Evolutionary conservation across 2,888 invertebrate species (phyloP), one percentile per base, ranked within the genome.

Genomic region (Hirtodrosophila alboralis): DNA sequence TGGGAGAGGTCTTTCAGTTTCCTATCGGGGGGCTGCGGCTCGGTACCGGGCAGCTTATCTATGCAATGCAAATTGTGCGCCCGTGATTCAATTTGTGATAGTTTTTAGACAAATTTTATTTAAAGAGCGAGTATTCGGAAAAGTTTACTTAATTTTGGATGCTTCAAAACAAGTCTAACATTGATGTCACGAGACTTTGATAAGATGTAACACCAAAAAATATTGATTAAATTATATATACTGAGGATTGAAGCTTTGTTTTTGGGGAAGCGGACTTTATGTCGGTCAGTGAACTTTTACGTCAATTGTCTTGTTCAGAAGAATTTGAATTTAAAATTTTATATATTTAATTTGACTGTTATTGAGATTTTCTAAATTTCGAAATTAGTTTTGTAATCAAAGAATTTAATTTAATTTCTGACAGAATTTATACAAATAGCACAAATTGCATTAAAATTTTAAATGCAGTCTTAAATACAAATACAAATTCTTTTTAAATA

Each of bases 11-110:
- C 45, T 16, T 52, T 56, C 13, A 38, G 53, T 51, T 69, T 52
- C 36, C 57, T 51, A 51, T 37, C 40, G 34, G 56, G 18, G 36
- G 51, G 26, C 49, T 62, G 37, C 8, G 44, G 27, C 21, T 38
- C 41, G 36, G 16, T 45, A 9, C 48, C 7, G 26, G 43, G 10
- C 26, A 26, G 27, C 67, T 69, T 72, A 69, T 69, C 69, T 36
- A n/a, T n/a, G 34, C 23, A 60, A 84, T 80, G 78, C 84, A 78
- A 84, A 84, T 80, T 70, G 49, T 57, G 28, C 37, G 60, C 30
- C 37, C 27, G 51, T 26, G 16, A 56, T 53, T 61, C 51, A 28
- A 62, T 62, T 58, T 84, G 68, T 62, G 57, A 56, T 75, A 64
- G 51, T 57, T 58, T 60, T 40, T 9, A 47, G 38, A 26, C 31